Percentiles rank a stretch among this genome's conserved stretches.
Evolutionary conservation across 2,113 vertebrate species (phyloP).

Genomic region (Serilophus lunatus): DNA sequence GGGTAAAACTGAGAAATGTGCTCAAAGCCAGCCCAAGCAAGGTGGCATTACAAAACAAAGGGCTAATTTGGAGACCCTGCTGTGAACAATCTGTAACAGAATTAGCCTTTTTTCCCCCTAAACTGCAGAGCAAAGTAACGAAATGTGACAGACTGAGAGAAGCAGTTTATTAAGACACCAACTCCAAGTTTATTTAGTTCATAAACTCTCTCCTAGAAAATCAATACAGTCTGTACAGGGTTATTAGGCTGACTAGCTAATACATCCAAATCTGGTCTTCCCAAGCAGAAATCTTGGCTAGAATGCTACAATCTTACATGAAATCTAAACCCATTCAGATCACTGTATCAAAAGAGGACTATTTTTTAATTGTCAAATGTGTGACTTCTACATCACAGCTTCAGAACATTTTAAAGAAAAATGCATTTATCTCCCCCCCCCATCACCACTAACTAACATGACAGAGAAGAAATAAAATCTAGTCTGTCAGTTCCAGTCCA

Average conservation of each 20-base stretch:
- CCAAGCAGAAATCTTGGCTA: conserved; percentile 70
- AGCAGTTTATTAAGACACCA: conserved; percentile 89
- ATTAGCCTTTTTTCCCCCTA: conserved; percentile 82
- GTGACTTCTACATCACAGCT: neutral
- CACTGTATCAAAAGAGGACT: conserved; percentile 11
- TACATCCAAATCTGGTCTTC: conserved; percentile 82
- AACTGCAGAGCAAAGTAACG: conserved; percentile 81
- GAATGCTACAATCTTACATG: conserved; percentile 57
- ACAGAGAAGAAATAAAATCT: conserved; percentile 1
- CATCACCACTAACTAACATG: neutral
- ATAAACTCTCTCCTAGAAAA: conserved; percentile 88
- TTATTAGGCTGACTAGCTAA: conserved; percentile 88
- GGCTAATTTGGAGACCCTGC: conserved; percentile 88
- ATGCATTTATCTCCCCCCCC: neutral
- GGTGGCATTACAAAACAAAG: conserved; percentile 85
- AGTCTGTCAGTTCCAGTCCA: neutral
- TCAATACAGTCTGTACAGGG: conserved; percentile 85
- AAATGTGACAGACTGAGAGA: conserved; percentile 86
- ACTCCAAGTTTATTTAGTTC: conserved; percentile 90
- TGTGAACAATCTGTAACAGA: conserved; percentile 89
- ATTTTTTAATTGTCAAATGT: neutral
- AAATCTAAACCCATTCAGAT: conserved; percentile 42
- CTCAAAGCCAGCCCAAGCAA: conserved; percentile 87
- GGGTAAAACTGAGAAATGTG: conserved; percentile 97
- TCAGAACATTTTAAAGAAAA: neutral